These are phyloP conservation scores for Syrmaticus mikado DNA, from an alignment of 2,113 vertebrate species.

Conservation along the genomic window DNA sequence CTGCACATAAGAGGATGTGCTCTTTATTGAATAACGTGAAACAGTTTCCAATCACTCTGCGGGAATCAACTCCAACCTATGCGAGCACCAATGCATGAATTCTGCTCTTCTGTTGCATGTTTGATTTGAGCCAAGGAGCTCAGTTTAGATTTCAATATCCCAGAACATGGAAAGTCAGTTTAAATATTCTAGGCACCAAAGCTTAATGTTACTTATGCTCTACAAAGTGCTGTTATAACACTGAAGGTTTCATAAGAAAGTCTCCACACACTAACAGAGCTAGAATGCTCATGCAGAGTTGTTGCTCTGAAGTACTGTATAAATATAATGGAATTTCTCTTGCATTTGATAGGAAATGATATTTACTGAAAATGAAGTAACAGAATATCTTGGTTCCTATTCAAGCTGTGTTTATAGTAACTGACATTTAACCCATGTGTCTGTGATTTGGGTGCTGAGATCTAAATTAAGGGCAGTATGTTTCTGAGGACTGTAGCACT, in stretches of 20 bases:
- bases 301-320: background rate
- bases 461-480: background rate
- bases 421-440: background rate
- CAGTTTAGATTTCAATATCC: background rate
- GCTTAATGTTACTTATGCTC: background rate
- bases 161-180: background rate
- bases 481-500: background rate
- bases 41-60: background rate
- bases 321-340: background rate
- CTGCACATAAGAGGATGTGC: background rate
- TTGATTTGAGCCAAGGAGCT: background rate
- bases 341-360: background rate
- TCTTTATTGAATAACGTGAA: background rate
- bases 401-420: background rate
- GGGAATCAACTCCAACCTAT: fast-evolving
- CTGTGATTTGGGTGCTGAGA: background rate
- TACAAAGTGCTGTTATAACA: background rate
- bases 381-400: background rate
- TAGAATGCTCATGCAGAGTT: background rate
- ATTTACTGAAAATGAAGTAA: background rate
- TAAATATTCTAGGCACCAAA: background rate
- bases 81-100: background rate
- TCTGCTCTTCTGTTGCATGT: background rate
- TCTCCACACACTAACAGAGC: background rate
- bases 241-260: background rate